Evolutionary conservation across 2,797 vertebrate genomes (phyloP), one percentile per base, ranked within the genome.

Genomic region (Leucoraja ocellata): DNA sequence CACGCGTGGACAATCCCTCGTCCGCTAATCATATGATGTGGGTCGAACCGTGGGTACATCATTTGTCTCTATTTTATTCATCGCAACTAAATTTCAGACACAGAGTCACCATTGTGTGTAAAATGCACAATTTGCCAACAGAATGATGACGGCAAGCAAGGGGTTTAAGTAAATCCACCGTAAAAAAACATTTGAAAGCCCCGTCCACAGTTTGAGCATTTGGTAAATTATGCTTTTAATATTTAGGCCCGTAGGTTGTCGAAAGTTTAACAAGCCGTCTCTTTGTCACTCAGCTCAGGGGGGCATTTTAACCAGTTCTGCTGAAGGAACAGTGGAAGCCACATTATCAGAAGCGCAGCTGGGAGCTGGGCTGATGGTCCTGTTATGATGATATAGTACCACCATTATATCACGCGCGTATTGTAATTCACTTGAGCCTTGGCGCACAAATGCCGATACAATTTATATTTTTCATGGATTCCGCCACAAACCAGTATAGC

Each of bases 171-270:
- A 88, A n/a, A 65, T 88, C n/a, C 32, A 63, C 61, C 32, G 61
- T 36, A 88, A 68, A 88, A 88, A 88, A 46, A 73, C 68, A 88
- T 32, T 88, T 88, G 36, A 88, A 88, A 68, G 84, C 84, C 32
- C 16, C n/a, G 21, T 68, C 61, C 36, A 65, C 18, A 88, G 61
- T 88, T 88, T 88, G 84, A 88, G 18, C 61, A 7, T 68, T 88
- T 68, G 63, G n/a, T 88, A 68, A 88, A 88, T 88, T 88, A 88
- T 65, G 84, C 18, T 88, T 88, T 88, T 88, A 88, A 88, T 88
- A 88, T 68, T 73, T 63, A 63, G 61, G n/a, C 84, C 84, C 84
- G 32, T 88, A 36, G 65, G 84, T 68, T 88, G 84, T 88, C 61
- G 18, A 36, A 63, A 68, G 84, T 68, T 88, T 88, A 88, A 88